phyloP scores from a whole-genome alignment of 2,888 invertebrate genomes.

The Prenolepis imparis region DNA sequence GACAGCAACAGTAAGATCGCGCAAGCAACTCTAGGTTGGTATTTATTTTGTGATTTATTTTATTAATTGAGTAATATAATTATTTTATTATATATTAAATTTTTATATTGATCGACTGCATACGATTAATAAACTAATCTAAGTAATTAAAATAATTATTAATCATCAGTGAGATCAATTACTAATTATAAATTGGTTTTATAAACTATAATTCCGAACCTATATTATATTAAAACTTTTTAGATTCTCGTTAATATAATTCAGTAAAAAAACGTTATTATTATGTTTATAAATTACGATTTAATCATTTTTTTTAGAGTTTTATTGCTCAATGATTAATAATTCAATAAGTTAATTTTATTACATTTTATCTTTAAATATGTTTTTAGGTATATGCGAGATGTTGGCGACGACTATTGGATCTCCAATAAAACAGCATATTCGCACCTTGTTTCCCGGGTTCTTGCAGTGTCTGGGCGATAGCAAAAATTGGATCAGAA shows the following conservation, averaged over 20 bases:
- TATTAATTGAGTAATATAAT: not conserved
- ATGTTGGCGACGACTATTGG: conserved; percentile 94
- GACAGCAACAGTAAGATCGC: conserved; percentile 98
- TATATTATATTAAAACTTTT: not conserved
- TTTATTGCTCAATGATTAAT: not conserved
- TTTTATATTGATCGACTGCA: not conserved
- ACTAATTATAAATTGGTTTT: not conserved
- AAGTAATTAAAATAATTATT: not conserved
- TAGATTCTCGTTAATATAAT: not conserved
- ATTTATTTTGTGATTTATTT: not conserved
- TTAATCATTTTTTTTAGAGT: not conserved
- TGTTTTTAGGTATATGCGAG: conserved; percentile 90
- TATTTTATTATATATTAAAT: not conserved
- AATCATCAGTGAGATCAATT: not conserved
- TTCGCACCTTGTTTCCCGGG: conserved; percentile 94
- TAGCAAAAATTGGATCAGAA: conserved; percentile 93
- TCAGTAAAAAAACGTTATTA: not conserved
- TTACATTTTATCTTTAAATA: not conserved
- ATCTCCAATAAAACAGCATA: conserved; percentile 91
- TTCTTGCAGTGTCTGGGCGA: conserved; percentile 90
- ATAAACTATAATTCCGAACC: not conserved
- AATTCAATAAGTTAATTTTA: not conserved
- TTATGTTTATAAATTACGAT: not conserved
- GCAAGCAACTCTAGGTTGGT: conserved; percentile 89
- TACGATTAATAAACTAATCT: not conserved